Conservation (phyloP, 2,888 invertebrate genomes). For the Helleia helle region DNA sequence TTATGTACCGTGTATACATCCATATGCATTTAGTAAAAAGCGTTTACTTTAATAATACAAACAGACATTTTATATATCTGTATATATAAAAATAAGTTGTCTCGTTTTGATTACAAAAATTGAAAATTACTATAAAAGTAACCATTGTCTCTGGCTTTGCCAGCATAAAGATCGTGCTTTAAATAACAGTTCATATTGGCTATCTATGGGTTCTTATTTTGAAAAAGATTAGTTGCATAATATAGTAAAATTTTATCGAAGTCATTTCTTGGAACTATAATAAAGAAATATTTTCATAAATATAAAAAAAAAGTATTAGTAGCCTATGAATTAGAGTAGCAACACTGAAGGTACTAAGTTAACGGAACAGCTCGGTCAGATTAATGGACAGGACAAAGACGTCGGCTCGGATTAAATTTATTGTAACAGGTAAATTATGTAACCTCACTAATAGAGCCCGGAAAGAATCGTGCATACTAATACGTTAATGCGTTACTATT, state of each 20-base stretch:
- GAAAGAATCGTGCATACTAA: slow-evolving; percentile 7
- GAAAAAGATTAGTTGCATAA: too few relatives aligned
- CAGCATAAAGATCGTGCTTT: too few relatives aligned
- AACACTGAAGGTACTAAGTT: slow-evolving; percentile 29
- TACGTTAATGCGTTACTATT: not conserved
- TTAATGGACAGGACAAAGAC: slow-evolving; percentile 36
- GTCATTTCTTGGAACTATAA: slow-evolving; percentile 31
- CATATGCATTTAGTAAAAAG: too few relatives aligned
- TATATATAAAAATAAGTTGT: too few relatives aligned
- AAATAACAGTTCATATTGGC: too few relatives aligned
- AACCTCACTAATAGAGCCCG: not conserved
- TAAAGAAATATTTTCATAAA: slow-evolving; percentile 25
- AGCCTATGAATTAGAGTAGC: not conserved
- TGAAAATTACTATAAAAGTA: too few relatives aligned
- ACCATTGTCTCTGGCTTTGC: too few relatives aligned
- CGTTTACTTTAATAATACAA: too few relatives aligned
- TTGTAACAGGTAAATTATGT: slow-evolving; percentile 20
- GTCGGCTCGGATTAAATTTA: slow-evolving; percentile 34
- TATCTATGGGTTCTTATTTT: too few relatives aligned
- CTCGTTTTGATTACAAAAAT: too few relatives aligned
- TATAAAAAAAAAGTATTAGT: not conserved
- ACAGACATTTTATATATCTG: too few relatives aligned
- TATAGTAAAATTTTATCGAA: not conserved
- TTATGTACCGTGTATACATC: too few relatives aligned
- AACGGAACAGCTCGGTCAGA: slow-evolving; percentile 38